Conservation (phyloP, 2,797 vertebrate species). For the Prunella strophiata region DNA sequence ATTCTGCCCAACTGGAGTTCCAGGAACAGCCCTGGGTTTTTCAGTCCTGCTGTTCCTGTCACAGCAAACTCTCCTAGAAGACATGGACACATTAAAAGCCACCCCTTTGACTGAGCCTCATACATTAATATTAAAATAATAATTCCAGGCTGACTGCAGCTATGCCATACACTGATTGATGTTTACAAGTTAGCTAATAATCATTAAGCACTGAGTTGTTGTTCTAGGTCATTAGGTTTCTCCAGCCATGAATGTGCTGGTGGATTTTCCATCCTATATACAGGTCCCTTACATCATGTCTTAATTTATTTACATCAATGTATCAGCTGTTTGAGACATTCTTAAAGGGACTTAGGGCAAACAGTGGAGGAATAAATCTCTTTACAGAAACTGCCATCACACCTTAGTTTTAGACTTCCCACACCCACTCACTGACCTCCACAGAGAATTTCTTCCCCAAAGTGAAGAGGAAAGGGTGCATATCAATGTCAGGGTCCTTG, state of each 20-base stretch:
- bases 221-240: not conserved
- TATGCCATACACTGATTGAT: not conserved
- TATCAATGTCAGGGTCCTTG: slow-evolving; percentile 82
- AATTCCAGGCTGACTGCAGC: not conserved
- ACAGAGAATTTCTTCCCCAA: slow-evolving; percentile 79
- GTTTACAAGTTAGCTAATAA: not conserved
- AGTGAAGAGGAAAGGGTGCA: slow-evolving; percentile 80
- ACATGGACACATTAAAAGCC: not conserved
- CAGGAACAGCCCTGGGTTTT: not conserved
- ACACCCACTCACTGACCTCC: slow-evolving; percentile 70
- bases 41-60: not conserved
- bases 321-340: not conserved
- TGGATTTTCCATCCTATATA: not conserved
- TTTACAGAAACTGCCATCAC: not conserved
- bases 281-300: not conserved
- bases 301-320: not conserved
- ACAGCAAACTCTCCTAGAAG: not conserved
- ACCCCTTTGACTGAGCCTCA: not conserved
- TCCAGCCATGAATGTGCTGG: not conserved
- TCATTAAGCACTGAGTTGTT: not conserved
- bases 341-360: not conserved
- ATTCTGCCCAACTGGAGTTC: not conserved
- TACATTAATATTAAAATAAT: not conserved
- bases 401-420: not conserved
- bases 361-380: not conserved